Conservation (phyloP, 2,797 vertebrate species). For the Dromococcyx pavoninus region DNA sequence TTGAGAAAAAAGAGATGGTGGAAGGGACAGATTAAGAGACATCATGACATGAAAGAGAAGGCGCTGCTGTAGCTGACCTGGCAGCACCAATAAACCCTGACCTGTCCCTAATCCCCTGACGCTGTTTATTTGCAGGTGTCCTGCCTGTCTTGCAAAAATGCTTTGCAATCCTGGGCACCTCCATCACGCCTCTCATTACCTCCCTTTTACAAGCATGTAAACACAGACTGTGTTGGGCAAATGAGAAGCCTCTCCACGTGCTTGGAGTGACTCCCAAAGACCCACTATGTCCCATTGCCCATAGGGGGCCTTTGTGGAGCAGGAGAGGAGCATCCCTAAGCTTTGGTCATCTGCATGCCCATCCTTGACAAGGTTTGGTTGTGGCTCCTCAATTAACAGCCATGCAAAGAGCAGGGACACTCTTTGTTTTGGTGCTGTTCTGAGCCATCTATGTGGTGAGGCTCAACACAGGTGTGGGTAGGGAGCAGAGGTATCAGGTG, state of each 20-base stretch:
- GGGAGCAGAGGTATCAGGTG: too few relatives aligned
- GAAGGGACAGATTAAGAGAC: not conserved
- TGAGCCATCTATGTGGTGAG: not conserved
- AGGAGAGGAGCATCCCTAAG: too few relatives aligned
- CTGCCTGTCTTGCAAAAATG: not conserved
- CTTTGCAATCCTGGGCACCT: not conserved
- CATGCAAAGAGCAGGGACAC: not conserved
- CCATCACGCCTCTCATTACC: not conserved
- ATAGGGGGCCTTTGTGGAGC: too few relatives aligned
- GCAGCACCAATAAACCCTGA: not conserved
- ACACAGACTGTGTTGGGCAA: not conserved
- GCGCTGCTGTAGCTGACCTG: not conserved
- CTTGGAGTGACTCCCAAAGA: not conserved
- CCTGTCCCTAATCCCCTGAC: not conserved
- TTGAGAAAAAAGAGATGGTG: not conserved
- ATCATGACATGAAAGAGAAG: not conserved
- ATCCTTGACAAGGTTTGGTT: too few relatives aligned
- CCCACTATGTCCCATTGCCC: not conserved
- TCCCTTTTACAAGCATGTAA: not conserved
- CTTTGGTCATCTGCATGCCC: too few relatives aligned
- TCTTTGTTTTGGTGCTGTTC: too few relatives aligned
- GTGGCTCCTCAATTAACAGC: not conserved
- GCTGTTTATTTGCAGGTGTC: rapidly evolving
- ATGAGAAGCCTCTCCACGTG: not conserved
- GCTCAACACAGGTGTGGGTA: not conserved